Conservation (phyloP, 92 coral and sea anemone genomes). For the Porites rus region DNA sequence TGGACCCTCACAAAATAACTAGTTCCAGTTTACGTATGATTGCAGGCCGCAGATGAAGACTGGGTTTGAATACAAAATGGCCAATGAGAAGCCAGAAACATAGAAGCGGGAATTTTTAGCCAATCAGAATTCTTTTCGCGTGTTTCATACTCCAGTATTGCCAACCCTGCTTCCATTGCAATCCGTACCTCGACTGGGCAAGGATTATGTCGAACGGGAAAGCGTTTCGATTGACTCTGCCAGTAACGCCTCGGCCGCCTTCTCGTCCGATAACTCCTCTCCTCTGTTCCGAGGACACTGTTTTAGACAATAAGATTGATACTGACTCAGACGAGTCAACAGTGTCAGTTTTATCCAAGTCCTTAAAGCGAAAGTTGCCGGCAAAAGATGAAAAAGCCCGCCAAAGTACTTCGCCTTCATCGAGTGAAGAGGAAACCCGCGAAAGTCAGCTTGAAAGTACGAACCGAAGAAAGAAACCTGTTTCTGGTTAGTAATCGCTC, state of each 20-base stretch:
- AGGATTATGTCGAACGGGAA: no score
- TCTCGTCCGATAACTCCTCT: no score
- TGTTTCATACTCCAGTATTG: background rate
- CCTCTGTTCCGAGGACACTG: no score
- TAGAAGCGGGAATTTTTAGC: slow-evolving; percentile 44
- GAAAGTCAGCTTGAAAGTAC: slow-evolving; percentile 6
- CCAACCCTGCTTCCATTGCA: background rate
- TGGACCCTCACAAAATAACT: background rate
- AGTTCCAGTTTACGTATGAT: no score
- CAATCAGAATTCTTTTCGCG: slow-evolving; percentile 23
- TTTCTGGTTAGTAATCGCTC: slow-evolving; percentile 40
- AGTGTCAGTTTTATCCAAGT: background rate
- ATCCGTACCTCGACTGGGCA: background rate
- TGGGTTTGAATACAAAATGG: slow-evolving; percentile 27
- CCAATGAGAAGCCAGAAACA: slow-evolving; percentile 47
- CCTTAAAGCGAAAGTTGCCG: slow-evolving; percentile 29
- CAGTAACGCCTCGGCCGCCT: no score
- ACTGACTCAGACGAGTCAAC: background rate
- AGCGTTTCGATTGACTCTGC: no score
- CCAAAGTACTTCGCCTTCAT: slow-evolving; percentile 22
- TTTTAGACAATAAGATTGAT: no score
- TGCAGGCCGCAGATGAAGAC: background rate
- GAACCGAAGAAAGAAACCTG: background rate
- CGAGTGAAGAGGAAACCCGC: background rate
- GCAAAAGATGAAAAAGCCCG: slow-evolving; percentile 4